Percentiles rank a stretch among this genome's conserved stretches.
These are phyloP conservation scores for Stegodyphus mimosarum DNA, from an alignment of 1,140 invertebrate species.

Conservation along the genomic window DNA sequence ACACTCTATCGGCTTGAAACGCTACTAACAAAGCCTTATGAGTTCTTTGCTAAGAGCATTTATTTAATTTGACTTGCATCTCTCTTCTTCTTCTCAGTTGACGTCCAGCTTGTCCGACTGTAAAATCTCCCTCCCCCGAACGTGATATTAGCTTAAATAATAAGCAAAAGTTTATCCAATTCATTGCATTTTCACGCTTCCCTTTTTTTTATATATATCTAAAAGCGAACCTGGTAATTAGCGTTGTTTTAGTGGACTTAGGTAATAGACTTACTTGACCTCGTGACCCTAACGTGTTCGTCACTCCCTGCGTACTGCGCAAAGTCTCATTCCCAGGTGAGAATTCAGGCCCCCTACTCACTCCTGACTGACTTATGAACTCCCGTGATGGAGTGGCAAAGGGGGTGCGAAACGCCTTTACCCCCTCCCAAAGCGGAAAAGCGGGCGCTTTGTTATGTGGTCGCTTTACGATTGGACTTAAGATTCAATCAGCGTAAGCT, in stretches of 20 bases:
- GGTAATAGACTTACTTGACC: conserved; percentile 47
- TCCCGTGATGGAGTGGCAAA: conserved; percentile 7
- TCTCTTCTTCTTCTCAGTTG: too few species aligned
- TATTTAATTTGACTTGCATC: too few species aligned
- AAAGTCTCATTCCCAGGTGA: conserved; percentile 15
- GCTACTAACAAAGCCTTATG: too few species aligned
- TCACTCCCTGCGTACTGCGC: conserved; percentile 12
- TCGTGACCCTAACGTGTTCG: not conserved
- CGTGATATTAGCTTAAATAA: conserved; percentile 35
- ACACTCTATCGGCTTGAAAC: too few species aligned
- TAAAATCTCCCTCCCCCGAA: not conserved
- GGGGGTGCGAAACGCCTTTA: not conserved
- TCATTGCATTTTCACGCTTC: conserved; percentile 9
- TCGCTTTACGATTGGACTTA: too few species aligned
- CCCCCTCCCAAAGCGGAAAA: too few species aligned
- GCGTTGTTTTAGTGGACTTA: conserved; percentile 37
- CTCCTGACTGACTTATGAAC: conserved; percentile 16
- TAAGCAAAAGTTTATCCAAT: conserved; percentile 10
- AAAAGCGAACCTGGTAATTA: conserved; percentile 41
- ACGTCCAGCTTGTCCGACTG: too few species aligned
- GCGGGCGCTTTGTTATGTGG: too few species aligned
- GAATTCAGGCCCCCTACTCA: conserved; percentile 23
- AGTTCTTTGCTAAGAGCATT: too few species aligned
- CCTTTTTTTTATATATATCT: not conserved
- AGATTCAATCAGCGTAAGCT: too few species aligned